Evolutionary conservation across 2,797 vertebrate species (phyloP).

Genomic region (Mareca penelope): DNA sequence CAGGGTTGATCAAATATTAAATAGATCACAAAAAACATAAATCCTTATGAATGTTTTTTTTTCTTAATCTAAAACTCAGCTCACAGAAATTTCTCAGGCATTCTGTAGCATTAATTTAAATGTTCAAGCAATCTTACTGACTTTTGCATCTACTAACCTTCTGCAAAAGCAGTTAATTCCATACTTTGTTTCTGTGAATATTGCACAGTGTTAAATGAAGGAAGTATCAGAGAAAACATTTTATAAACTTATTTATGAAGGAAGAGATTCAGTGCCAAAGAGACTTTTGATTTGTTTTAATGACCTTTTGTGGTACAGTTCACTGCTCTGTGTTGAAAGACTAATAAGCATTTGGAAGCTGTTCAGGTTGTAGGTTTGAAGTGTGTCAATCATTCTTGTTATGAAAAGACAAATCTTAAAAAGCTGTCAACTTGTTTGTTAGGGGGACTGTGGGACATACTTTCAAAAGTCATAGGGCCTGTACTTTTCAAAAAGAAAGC

Average conservation of each 20-base stretch:
- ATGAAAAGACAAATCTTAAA: constrained; percentile 32
- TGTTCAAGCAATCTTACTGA: background rate
- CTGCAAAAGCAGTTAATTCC: background rate
- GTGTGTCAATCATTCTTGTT: constrained; percentile 56
- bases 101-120: background rate
- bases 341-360: background rate
- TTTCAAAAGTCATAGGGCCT: background rate
- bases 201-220: background rate
- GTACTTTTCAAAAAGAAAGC: background rate
- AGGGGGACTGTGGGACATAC: background rate
- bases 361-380: constrained; percentile 33
- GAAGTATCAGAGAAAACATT: background rate
- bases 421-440: constrained; percentile 36
- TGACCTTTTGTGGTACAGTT: constrained; percentile 9
- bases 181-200: background rate
- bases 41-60: background rate
- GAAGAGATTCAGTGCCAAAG: background rate
- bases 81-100: background rate
- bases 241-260: background rate
- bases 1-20: background rate
- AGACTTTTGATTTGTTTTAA: background rate
- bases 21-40: background rate
- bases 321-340: background rate
- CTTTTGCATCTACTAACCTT: background rate
- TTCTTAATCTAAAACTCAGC: background rate